Percentiles rank a stretch among this genome's conserved stretches.
phyloP scores from a whole-genome alignment of 2,113 vertebrate genomes.

The Grantiella picta region DNA sequence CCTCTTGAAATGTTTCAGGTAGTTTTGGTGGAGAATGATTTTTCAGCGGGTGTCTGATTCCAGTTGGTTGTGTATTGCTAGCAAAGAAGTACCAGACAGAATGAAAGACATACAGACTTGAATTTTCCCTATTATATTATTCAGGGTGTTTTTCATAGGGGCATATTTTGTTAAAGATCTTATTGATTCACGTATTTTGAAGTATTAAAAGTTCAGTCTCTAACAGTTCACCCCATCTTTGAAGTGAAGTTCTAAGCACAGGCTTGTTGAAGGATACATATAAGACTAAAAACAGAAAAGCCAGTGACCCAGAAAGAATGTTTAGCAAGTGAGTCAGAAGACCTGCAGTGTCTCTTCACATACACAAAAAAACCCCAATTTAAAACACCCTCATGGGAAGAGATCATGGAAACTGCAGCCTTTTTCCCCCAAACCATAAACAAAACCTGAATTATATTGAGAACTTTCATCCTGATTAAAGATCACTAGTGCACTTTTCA shows the following conservation, averaged over 20 bases:
- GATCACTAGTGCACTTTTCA: background rate
- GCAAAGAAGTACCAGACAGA: background rate
- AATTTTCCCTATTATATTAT: background rate
- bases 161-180: background rate
- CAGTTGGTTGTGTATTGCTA: background rate
- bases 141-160: background rate
- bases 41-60: background rate
- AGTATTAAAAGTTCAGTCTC: background rate
- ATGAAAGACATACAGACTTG: background rate
- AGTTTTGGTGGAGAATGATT: background rate
- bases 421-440: background rate
- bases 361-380: background rate
- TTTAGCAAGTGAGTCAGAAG: background rate
- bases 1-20: constrained; percentile 5
- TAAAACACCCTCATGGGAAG: background rate
- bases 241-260: background rate
- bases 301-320: background rate
- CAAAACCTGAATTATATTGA: background rate
- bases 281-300: background rate
- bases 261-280: background rate
- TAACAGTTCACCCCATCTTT: background rate
- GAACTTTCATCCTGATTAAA: background rate
- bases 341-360: background rate
- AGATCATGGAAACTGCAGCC: background rate
- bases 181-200: background rate